Base-by-base conservation (phyloP, 2,888 invertebrate species). In the Folsomia manolachei region DNA sequence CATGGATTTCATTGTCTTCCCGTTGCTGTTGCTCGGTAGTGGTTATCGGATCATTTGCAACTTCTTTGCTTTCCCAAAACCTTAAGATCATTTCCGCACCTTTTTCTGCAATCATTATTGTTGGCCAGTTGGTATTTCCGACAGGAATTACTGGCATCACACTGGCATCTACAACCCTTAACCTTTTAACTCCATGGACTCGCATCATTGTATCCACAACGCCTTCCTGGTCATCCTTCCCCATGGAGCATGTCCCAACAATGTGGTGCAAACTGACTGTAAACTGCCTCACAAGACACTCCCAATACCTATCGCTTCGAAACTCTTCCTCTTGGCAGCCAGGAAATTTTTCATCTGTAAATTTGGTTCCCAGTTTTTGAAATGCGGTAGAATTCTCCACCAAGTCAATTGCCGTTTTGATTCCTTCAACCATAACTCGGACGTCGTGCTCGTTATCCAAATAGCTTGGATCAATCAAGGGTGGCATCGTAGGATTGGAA, bases 261-360 rank as follows among this genome's bases (percentile, higher is more conserved):
- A 89, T 88, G 82, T 90, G 90, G 82, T 91, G 90, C 71, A 91
- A 88, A 0, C 90, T 90, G 73, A 89, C 88, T 0, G 90, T 89
- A 78, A 90, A 87, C 83, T 88, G 88, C 18, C 71, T 63, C 11
- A 81, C 84, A 25, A 88, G 88, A 82, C 90, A 90, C 69, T 88
- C 86, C 89, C 89, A 90, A 81, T 90, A 90, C 52, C 85, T 86
- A 77, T 89, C 88, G 0, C 86, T 85, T 62, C 85, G 86, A 77
- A 88, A 89, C 0, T 65, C 71, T 7, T 74, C 39, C 18, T 71
- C 62, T 63, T 78, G 79, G 66, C 81, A 81, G 2, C 79, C 81
- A 1, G 78, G 77, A 23, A 79, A 74, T 11, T 62, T 67, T 11
- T 71, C 71, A 18, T 39, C 56, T 9, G 75, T 78, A 51, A 74